Evolutionary conservation across 2,888 invertebrate species (phyloP), one percentile per base, ranked within the genome.

Genomic region (Habrosyne pyritoides): DNA sequence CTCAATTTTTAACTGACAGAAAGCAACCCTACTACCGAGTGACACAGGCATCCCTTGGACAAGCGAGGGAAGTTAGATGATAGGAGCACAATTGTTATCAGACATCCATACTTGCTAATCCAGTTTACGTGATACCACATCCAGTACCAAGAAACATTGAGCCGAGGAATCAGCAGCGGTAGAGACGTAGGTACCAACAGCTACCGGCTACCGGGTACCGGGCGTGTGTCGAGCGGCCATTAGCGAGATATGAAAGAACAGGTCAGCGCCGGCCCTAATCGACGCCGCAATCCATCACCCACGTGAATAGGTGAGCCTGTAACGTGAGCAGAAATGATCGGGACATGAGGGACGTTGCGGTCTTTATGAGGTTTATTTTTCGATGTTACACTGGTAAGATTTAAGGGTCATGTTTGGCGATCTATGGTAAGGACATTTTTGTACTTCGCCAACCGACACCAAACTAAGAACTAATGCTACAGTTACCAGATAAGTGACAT

Each of bases 171-270:
- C 21, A 47, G 55, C 48, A 47, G 52, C 53, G 61, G 50, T 50
- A 57, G 57, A 57, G 66, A 69, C 72, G 64, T 14, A 42, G 14
- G 42, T 42, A 36, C 1, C 8, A n/a, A 6, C 59, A 59, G 67
- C 63, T 12, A 33, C n/a, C n/a, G n/a, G n/a, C n/a, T n/a, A n/a
- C n/a, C n/a, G n/a, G n/a, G n/a, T n/a, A n/a, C n/a, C 63, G 47
- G 26, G 18, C 14, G 18, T 48, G 54, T 54, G 64, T 63, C 71
- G 70, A 70, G 73, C 73, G 81, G 86, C 88, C 91, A 91, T 91
- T 91, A 91, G 91, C 74, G 88, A 81, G 90, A 89, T 91, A 90
- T 89, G 91, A 91, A 90, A 88, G 91, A 87, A 87, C 91, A 91
- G 91, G 91, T 91, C 91, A 87, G 89, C 85, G 79, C 75, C 82